phyloP scores from a whole-genome alignment of 2,797 vertebrate genomes.

The Brachyalestes nurse region DNA sequence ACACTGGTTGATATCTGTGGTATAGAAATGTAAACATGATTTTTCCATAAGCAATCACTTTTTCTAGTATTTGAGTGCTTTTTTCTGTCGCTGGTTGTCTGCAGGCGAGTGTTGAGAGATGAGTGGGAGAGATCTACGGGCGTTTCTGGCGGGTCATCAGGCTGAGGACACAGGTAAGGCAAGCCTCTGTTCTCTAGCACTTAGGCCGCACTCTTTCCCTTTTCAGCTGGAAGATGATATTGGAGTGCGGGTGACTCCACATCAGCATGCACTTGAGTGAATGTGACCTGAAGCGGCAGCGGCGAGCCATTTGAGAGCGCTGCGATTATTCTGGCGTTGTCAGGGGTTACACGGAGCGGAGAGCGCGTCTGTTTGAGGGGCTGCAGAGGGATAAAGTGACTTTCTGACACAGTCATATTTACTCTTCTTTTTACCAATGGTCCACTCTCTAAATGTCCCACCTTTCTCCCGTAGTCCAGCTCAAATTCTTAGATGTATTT shows the following conservation, averaged over 20 bases:
- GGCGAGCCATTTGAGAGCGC: constrained; percentile 30
- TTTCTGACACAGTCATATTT: constrained; percentile 21
- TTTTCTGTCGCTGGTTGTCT: constrained; percentile 48
- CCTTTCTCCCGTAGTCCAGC: not conserved
- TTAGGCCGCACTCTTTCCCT: constrained; percentile 5
- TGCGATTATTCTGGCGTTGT: constrained; percentile 22
- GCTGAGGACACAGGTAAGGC: constrained; percentile 76
- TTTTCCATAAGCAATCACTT: not conserved
- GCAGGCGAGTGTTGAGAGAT: constrained; percentile 67
- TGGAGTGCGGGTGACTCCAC: constrained; percentile 17
- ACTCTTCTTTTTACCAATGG: not conserved
- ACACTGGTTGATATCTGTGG: no score
- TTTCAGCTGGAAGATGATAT: constrained; percentile 24
- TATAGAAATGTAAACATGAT: not conserved
- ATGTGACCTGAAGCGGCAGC: constrained; percentile 24
- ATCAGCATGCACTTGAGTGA: constrained; percentile 18
- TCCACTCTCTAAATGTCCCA: not conserved
- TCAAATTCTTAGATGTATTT: no score
- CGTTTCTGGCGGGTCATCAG: constrained; percentile 67
- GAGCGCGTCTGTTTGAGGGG: not conserved
- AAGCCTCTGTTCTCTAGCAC: not conserved
- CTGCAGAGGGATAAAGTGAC: constrained; percentile 9
- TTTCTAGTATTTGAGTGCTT: constrained; percentile 31
- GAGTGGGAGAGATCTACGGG: constrained; percentile 68
- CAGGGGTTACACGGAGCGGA: constrained; percentile 25